phyloP scores from a whole-genome alignment of 64 coral and sea anemone genomes.

The Dendronephthya gigantea region DNA sequence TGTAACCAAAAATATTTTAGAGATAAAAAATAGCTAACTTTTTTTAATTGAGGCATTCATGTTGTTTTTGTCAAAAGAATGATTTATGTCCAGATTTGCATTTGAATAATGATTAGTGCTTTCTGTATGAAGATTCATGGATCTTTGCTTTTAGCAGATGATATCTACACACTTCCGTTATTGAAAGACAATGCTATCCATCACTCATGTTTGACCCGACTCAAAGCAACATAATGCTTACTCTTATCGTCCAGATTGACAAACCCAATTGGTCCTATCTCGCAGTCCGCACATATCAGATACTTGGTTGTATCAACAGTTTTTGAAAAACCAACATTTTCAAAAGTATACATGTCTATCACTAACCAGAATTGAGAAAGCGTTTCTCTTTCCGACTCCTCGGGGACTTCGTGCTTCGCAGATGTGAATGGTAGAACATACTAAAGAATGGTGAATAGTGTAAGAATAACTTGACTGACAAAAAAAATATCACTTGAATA shows the following conservation, averaged over 20 bases:
- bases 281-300: conserved; percentile 83
- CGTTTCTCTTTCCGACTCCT: conserved; percentile 45
- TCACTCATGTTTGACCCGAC: conserved; percentile 37
- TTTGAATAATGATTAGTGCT: too few species aligned
- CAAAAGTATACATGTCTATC: conserved; percentile 89
- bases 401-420: conserved; percentile 57
- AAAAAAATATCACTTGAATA: too few species aligned
- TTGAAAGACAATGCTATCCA: background rate
- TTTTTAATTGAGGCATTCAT: too few species aligned
- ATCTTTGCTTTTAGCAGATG: background rate
- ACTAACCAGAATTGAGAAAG: conserved; percentile 70
- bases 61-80: too few species aligned
- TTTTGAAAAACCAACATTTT: conserved; percentile 96
- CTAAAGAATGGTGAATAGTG: background rate
- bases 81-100: too few species aligned
- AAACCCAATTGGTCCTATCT: conserved; percentile 87
- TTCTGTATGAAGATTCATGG: background rate
- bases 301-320: conserved; percentile 81
- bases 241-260: conserved; percentile 60
- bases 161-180: too few species aligned
- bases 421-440: conserved; percentile 40
- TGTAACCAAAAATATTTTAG: too few species aligned
- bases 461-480: too few species aligned
- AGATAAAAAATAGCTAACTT: too few species aligned
- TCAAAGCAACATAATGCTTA: conserved; percentile 63